Evolutionary conservation across 2,888 invertebrate genomes (phyloP), one percentile per base, ranked within the genome.

Genomic region (Teleogryllus oceanicus): DNA sequence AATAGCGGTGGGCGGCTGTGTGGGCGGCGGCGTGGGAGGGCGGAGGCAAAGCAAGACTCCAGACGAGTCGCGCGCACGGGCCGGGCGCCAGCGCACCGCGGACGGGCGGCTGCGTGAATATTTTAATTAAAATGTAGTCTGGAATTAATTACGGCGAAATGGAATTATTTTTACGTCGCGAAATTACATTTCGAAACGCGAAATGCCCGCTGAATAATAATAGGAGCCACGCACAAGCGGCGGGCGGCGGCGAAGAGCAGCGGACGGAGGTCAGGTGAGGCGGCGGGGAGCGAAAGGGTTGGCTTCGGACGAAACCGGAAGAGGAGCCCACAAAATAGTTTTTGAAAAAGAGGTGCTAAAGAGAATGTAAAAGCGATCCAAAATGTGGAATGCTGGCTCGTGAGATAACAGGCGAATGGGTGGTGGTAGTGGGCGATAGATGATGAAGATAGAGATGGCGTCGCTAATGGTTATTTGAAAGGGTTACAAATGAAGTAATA

Each of bases 91-190:
- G 37, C 37, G 37, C 37, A 5, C 62, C 62, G 16, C 62, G 62
- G 62, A 62, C 62, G 62, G 16, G n/a, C 62, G 62, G 62, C 62
- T 11, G 62, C 62, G 62, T 62, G 62, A 62, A 62, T 62, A 62
- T 62, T 62, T 62, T 62, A 62, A 62, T 62, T 62, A 62, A 62
- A 62, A 62, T 62, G 62, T 62, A 62, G 62, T n/a, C 62, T 62
- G 62, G 62, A 62, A 62, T 62, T 62, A 62, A 62, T 62, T 62
- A 62, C 62, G 62, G 62, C 62, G 62, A 62, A 62, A 62, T 62
- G 62, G 62, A 62, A 62, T 62, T 62, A 62, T 62, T 62, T 62
- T 62, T 62, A 62, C 62, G 62, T 62, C 62, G 62, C 62, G 62
- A 62, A 62, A 62, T 62, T 62, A 62, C 62, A 62, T 62, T 62